These are phyloP conservation scores for Ophion ventricosus DNA, from an alignment of 2,888 invertebrate species.

Conservation along the genomic window DNA sequence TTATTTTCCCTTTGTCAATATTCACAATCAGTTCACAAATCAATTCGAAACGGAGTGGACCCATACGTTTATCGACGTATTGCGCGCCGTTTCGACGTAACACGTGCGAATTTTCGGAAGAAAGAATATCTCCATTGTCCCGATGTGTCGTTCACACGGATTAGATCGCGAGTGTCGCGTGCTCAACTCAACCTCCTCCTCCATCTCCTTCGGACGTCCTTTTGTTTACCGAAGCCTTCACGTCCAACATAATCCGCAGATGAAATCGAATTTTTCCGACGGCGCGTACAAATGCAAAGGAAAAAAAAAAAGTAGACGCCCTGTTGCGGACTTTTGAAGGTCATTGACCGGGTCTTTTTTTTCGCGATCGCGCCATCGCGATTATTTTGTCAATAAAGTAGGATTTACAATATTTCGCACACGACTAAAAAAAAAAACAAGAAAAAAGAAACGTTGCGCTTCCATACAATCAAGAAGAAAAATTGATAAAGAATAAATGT, in stretches of 20 bases:
- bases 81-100: slow-evolving; percentile 43
- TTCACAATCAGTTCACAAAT: too few relatives aligned
- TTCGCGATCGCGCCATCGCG: not conserved
- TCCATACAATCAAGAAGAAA: too few relatives aligned
- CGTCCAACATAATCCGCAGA: not conserved
- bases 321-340: not conserved
- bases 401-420: too few relatives aligned
- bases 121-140: slow-evolving; percentile 44
- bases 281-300: not conserved
- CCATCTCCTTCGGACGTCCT: slow-evolving; percentile 4
- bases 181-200: slow-evolving; percentile 43
- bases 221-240: slow-evolving; percentile 24
- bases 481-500: too few relatives aligned
- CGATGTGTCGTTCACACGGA: slow-evolving; percentile 40
- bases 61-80: slow-evolving; percentile 12
- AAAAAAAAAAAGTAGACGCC: not conserved
- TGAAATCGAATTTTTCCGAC: slow-evolving; percentile 32
- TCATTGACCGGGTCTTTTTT: not conserved
- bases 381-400: not conserved
- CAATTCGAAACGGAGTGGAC: not conserved
- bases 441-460: too few relatives aligned
- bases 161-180: slow-evolving; percentile 30
- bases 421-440: too few relatives aligned
- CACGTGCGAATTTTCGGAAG: slow-evolving; percentile 50
- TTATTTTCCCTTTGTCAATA: too few relatives aligned